Percentiles rank a stretch among this genome's conserved stretches.
Evolutionary conservation across 2,888 invertebrate species (phyloP).

Genomic region (Metacarcinus magister): DNA sequence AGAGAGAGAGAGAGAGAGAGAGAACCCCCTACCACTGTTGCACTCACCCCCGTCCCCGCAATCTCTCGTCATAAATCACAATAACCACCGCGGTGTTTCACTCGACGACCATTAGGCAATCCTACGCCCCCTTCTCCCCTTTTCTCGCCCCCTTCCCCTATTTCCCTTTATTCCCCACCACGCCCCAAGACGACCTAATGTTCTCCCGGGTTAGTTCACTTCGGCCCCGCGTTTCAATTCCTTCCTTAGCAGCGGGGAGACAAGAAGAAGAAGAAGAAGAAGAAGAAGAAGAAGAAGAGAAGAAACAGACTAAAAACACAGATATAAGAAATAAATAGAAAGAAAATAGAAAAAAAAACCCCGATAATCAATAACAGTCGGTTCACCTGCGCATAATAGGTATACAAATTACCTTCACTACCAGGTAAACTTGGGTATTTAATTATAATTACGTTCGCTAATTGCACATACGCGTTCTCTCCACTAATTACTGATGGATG

Average conservation of each 20-base stretch:
- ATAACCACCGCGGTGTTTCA: constrained; percentile 8
- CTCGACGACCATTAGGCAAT: background rate
- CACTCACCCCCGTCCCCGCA: background rate
- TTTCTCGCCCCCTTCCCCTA: background rate
- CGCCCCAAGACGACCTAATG: no score
- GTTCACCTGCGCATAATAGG: background rate
- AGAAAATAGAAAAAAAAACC: background rate
- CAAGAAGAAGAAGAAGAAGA: no score
- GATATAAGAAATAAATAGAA: no score
- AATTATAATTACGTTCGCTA: background rate
- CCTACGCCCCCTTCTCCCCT: background rate
- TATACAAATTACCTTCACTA: constrained; percentile 21
- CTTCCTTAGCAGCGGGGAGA: no score
- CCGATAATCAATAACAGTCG: background rate
- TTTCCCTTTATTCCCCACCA: background rate
- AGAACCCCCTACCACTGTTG: no score
- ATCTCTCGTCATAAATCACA: constrained; percentile 13
- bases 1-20: no score
- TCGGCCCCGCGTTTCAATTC: no score
- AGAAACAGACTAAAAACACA: background rate
- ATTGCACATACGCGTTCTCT: constrained; percentile 23
- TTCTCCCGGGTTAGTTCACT: no score
- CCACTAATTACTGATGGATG: constrained; percentile 41
- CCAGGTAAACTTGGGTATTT: constrained; percentile 12
- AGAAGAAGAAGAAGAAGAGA: background rate